A percentile compares a stretch with the other conserved stretches of the same genome.
Conservation (phyloP, 2,113 vertebrate species). For the Malurus melanocephalus region DNA sequence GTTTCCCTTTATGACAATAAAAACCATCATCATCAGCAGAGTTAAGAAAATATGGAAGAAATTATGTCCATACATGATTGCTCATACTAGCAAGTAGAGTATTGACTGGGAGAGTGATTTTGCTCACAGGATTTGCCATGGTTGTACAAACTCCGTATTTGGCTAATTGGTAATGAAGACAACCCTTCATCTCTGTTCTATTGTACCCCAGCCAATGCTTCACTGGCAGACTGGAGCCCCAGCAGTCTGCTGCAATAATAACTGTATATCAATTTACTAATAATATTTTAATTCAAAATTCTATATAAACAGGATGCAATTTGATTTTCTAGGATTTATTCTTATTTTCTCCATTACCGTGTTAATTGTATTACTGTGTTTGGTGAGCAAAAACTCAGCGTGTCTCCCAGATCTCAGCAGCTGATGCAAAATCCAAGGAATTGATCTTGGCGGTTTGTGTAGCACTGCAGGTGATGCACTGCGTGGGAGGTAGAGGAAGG, state of each 20-base stretch:
- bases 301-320: not conserved
- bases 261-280: not conserved
- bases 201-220: not conserved
- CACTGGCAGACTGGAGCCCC: not conserved
- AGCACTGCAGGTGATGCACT: not conserved
- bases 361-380: conserved; percentile 16
- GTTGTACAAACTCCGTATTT: not conserved
- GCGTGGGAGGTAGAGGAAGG: not conserved
- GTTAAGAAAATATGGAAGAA: conserved; percentile 24
- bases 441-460: not conserved
- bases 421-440: not conserved
- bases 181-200: not conserved
- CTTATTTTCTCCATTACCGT: not conserved
- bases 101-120: conserved; percentile 11
- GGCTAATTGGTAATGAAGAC: conserved; percentile 26
- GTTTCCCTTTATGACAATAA: conserved; percentile 42
- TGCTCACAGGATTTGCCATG: conserved; percentile 14
- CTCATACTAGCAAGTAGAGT: not conserved
- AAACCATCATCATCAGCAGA: not conserved
- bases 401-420: not conserved
- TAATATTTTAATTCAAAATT: not conserved
- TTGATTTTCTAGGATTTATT: not conserved
- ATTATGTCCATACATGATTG: not conserved
- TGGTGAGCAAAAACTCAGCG: not conserved
- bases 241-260: not conserved